Evolutionary conservation across 1,140 invertebrate genomes (phyloP), one percentile per base, ranked within the genome.

Genomic region (Plectrocnemia conspersa): DNA sequence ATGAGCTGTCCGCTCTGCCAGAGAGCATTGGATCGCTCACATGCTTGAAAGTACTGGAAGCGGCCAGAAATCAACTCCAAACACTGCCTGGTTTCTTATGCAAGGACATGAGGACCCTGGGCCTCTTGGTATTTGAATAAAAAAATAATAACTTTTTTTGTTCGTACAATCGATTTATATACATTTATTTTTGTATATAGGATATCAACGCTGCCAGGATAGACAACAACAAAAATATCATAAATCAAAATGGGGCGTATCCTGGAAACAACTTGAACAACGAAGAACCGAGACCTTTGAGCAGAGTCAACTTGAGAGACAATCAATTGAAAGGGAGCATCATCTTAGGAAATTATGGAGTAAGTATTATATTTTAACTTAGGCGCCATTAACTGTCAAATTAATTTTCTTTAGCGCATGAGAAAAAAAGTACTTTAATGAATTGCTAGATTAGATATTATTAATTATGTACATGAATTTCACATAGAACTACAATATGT

Each of bases 241-340:
- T 58, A 16, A 41, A 22, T 18, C 59, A 57, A 27, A 57, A 57
- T 54, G 59, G 47, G 2, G n/a, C 42, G 11, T 54, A 33, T 45
- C 52, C 55, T 6, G 59, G 47, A 15, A 58, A 61, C 19, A 57
- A 56, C 18, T 52, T 61, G 13, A 48, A 42, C 33, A 55, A 15
- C 13, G 59, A 57, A 21, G 59, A 61, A 33, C 22, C 47, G 1
- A 55, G 59, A 25, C 77, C 79, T 41, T 70, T 88, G 1, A 82
- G 82, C 19, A 85, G 79, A 61, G 79, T 89, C 3, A 88, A 87
- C 69, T 72, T 89, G 33, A 75, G 85, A 50, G 81, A 84, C 56
- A 89, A 88, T 69, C 79, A 83, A 58, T 69, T 90, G 4, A 87
- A 88, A 68, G 87, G 86, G 59, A 87, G 84, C 69, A 89, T 90